A percentile compares a stretch with the other conserved stretches of the same genome.
These are phyloP conservation scores for Caligus rogercresseyi DNA, from an alignment of 1,140 invertebrate genomes.

Conservation along the genomic window DNA sequence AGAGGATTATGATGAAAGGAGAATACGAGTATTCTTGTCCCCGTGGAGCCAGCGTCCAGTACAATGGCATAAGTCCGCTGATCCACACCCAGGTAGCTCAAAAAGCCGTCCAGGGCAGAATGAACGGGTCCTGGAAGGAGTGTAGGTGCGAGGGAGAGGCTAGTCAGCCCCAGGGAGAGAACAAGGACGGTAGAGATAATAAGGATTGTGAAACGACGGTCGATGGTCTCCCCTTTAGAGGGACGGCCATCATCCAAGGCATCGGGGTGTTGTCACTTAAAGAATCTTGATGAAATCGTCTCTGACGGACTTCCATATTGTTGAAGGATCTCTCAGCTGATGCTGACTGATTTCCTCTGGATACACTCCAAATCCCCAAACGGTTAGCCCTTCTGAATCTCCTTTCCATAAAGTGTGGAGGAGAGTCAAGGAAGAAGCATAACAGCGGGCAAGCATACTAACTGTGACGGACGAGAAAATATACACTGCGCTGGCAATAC, in stretches of 20 bases:
- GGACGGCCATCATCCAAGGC: background rate
- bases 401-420: background rate
- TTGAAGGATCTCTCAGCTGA: background rate
- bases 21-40: constrained; percentile 72
- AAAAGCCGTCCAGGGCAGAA: constrained; percentile 37
- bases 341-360: background rate
- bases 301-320: background rate
- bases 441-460: background rate
- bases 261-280: too few species aligned
- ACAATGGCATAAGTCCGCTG: constrained; percentile 70
- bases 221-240: background rate
- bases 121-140: constrained; percentile 22
- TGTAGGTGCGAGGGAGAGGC: background rate
- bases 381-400: background rate
- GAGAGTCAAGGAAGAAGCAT: background rate
- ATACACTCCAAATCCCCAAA: background rate
- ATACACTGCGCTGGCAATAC: too few species aligned
- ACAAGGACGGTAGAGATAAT: background rate
- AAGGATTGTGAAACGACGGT: background rate
- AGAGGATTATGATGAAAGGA: constrained; percentile 56
- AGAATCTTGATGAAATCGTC: background rate
- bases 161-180: background rate
- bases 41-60: constrained; percentile 89
- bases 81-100: constrained; percentile 45
- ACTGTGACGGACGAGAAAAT: too few species aligned